Percentiles rank a stretch among this genome's conserved stretches.
Conservation (phyloP, 1,140 invertebrate species). For the Chironomus tepperi region DNA sequence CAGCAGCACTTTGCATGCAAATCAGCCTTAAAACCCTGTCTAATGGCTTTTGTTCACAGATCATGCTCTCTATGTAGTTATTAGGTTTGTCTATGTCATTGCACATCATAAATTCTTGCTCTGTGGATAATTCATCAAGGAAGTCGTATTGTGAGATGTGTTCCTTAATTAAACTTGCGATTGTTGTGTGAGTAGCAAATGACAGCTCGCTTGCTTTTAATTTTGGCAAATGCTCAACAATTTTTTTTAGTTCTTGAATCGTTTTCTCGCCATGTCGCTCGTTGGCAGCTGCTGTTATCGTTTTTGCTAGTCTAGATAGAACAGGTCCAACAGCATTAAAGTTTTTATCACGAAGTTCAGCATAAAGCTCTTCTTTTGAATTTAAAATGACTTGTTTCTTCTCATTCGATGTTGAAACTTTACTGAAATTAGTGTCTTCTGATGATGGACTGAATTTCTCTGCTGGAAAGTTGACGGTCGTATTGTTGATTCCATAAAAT, state of each 20-base stretch:
- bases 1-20: conserved; percentile 79
- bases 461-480: conserved; percentile 72
- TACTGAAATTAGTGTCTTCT: conserved; percentile 52
- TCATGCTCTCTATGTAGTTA: conserved; percentile 83
- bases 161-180: conserved; percentile 55
- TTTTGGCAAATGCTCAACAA: conserved; percentile 82
- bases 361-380: conserved; percentile 82
- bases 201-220: conserved; percentile 82
- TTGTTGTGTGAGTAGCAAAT: conserved; percentile 59
- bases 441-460: conserved; percentile 64
- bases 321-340: conserved; percentile 84
- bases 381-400: conserved; percentile 81
- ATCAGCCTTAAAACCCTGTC: conserved; percentile 79
- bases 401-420: conserved; percentile 47
- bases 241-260: conserved; percentile 87
- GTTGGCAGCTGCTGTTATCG: conserved; percentile 78
- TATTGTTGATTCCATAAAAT: conserved; percentile 48
- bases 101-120: conserved; percentile 89
- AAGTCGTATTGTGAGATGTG: conserved; percentile 44
- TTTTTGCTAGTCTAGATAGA: conserved; percentile 78
- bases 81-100: conserved; percentile 83
- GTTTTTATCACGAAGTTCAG: conserved; percentile 85
- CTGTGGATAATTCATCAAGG: conserved; percentile 49
- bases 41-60: conserved; percentile 72
- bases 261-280: conserved; percentile 78